Evolutionary conservation across 2,888 invertebrate species (phyloP), one percentile per base, ranked within the genome.

Genomic region (Ceraclea dissimilis): DNA sequence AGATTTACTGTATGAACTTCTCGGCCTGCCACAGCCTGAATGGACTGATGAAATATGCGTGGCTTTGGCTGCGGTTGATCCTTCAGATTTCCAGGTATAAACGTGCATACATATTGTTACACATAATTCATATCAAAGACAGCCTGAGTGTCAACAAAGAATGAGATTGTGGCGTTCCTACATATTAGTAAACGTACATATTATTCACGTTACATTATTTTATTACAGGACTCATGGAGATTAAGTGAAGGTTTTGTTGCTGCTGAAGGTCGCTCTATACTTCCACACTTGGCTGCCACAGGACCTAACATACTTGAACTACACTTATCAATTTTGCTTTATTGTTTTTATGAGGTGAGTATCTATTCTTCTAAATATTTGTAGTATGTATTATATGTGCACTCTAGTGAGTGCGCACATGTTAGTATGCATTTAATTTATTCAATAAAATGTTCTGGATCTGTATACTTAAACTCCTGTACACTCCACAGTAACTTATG

Each of bases 221-320:
- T 26, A 10, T 63, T 57, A 10, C 58, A 85, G 70, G 90, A 93
- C 63, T 80, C 86, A 1, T 97, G 95, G 94, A 82, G 90, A 64
- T 74, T 97, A 21, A 86, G 86, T 65, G 94, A 95, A 70, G 96
- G 94, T 33, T 97, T 97, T 70, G 89, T 97, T n/a, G 93, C 90
- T 13, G 88, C 90, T 56, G 97, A 97, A 75, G 95, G 93, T 49
- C 83, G 83, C 57, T 82, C 83, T 54, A 84, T 95, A 65, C 74
- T 97, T 70, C 93, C 95, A 60, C 90, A 92, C 69, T 79, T 93
- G 60, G 86, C 91, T 51, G 86, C 86, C 63, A 86, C 81, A 60
- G 90, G 94, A 59, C 90, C 94, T 13, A 95, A 94, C 73, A 84
- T 95, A 63, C 86, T 88, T 60, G 93, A 95, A 71, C 90, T 93